These are phyloP conservation scores for Chondrosia reniformis DNA, from an alignment of 37 sponge, comb jelly and placozoan genomes.

Conservation along the genomic window DNA sequence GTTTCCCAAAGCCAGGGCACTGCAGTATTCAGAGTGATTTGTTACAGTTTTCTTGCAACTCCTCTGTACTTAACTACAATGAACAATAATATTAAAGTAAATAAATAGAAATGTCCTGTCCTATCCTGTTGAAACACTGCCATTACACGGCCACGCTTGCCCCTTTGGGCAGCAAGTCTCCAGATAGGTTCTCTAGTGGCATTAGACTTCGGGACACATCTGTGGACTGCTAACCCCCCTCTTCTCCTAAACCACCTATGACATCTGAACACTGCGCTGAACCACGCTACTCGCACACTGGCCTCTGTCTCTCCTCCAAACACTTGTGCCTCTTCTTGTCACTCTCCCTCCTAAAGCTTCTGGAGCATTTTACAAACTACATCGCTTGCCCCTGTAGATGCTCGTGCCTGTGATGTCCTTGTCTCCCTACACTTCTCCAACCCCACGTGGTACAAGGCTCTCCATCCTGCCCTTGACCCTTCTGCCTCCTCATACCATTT, in stretches of 20 bases:
- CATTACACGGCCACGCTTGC: too few species aligned
- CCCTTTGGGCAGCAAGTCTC: background rate
- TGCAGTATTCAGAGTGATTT: too few species aligned
- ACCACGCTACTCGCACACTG: background rate
- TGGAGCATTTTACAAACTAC: background rate
- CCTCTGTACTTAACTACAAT: too few species aligned
- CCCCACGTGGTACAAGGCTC: background rate
- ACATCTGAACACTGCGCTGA: background rate
- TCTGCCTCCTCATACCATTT: slow-evolving; percentile 8
- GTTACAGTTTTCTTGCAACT: too few species aligned
- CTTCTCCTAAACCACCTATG: slow-evolving; percentile 10
- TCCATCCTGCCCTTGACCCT: slow-evolving; percentile 7
- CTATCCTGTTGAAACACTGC: too few species aligned
- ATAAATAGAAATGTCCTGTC: too few species aligned
- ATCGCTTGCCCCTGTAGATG: too few species aligned
- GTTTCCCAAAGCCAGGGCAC: too few species aligned
- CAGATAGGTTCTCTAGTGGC: background rate
- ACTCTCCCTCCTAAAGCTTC: too few species aligned
- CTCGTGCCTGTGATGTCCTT: background rate
- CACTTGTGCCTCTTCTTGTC: too few species aligned
- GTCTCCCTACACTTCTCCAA: background rate
- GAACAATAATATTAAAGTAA: background rate
- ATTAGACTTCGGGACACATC: background rate
- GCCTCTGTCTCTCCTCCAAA: too few species aligned
- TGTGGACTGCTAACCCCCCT: background rate